Percentiles rank a stretch among this genome's conserved stretches.
Conservation (phyloP, 1,140 invertebrate species). For the Kradibia gibbosae region DNA sequence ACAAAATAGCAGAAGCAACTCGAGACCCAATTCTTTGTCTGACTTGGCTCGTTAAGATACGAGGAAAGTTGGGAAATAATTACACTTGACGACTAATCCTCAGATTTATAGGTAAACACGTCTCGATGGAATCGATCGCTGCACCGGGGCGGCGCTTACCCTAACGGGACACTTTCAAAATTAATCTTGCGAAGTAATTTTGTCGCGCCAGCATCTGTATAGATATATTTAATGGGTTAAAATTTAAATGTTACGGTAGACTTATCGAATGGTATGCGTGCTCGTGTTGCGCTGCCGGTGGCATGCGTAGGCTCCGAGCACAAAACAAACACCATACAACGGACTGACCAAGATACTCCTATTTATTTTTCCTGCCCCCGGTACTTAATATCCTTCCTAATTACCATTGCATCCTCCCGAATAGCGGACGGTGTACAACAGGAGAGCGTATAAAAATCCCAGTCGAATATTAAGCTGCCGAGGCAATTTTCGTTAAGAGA, state of each 20-base stretch:
- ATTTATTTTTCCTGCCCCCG: neutral
- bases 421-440: too few species aligned
- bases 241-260: conserved; percentile 27
- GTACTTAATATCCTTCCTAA: neutral
- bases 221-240: conserved; percentile 5
- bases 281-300: neutral
- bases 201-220: neutral
- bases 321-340: neutral
- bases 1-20: too few species aligned
- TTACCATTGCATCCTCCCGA: too few species aligned
- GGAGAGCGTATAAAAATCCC: too few species aligned
- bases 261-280: neutral
- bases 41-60: too few species aligned
- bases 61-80: too few species aligned
- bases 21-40: too few species aligned
- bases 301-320: neutral
- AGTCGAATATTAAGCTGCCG: too few species aligned
- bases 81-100: neutral
- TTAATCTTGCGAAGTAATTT: neutral
- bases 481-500: too few species aligned
- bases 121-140: neutral
- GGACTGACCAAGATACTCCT: neutral
- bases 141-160: neutral
- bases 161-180: conserved; percentile 20
- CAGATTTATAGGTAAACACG: neutral